Base-by-base conservation (phyloP, 2,888 invertebrate genomes). In the Eupithecia subumbrata region DNA sequence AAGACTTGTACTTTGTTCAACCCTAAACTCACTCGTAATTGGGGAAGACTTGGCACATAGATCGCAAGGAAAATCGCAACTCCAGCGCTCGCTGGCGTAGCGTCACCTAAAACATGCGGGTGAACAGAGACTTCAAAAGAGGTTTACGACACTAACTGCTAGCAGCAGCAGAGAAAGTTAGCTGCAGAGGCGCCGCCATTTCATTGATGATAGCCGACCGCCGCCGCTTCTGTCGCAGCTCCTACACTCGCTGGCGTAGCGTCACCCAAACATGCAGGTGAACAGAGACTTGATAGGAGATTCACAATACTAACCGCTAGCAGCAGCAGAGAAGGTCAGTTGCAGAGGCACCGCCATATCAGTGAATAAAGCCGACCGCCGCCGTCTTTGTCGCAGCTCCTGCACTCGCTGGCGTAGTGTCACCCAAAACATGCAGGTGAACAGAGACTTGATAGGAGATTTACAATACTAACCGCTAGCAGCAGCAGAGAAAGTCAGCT, bases 101-200 rank as follows among this genome's bases (percentile, higher is more conserved):
- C 16, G 99, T 99, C 82, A 99, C 96, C 98, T 98, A 99, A 93
- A 99, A 99, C 97, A 99, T 98, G 75, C 97, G 95, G 71, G 98
- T 98, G 92, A 98, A 99, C 74, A 97, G 90, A 68, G 98, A 97
- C 96, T 98, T 98, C 64, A 97, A 96, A 66, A 25, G n/a, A 8
- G 16, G 16, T 14, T 34, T 8, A 18, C 45, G 4, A 66, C 40
- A 69, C 86, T 88, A 82, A 95, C 96, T 96, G 78, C 95, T 95
- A 43, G 97, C 96, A 7, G 97, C 96, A 7, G 97, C 95, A 1
- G 97, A 96, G 0, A 97, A 97, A 0, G 97, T 96, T 52, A 98
- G 95, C 84, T 97, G 97, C 74, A 98, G 89, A 0, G 98, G 97
- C 18, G 97, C 97, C 22, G 96, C 97, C 95, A 97, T 97, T 84